phyloP scores from a whole-genome alignment of 2,113 vertebrate species.

The Cercopithecus mona region DNA sequence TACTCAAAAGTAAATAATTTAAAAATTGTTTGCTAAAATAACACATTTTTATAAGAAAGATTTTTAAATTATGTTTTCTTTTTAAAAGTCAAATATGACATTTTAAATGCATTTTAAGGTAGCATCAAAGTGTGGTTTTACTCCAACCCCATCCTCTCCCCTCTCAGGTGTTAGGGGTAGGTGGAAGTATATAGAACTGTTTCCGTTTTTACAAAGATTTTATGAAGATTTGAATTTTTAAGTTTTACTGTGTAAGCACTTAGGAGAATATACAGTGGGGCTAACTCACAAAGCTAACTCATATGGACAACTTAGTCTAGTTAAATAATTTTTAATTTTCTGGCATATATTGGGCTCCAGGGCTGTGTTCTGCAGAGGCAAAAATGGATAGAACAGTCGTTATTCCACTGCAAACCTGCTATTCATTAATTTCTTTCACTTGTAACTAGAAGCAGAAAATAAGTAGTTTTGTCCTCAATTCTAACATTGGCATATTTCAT shows the following conservation, averaged over 20 bases:
- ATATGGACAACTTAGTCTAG: background rate
- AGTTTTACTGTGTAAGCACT: background rate
- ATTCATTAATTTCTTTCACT: slow-evolving; percentile 37
- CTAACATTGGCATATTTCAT: background rate
- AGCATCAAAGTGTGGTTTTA: background rate
- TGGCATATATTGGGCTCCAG: background rate
- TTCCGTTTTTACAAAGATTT: background rate
- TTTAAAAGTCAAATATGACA: background rate
- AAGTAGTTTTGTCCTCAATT: background rate
- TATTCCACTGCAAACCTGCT: slow-evolving; percentile 48
- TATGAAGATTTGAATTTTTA: background rate
- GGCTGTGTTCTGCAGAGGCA: background rate
- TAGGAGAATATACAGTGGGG: background rate
- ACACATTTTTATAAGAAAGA: background rate
- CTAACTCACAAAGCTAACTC: background rate
- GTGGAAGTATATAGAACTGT: background rate
- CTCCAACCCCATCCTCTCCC: too few species aligned
- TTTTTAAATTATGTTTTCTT: background rate
- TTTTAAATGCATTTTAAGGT: slow-evolving; percentile 13
- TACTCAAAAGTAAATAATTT: background rate
- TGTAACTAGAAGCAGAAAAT: slow-evolving; percentile 50
- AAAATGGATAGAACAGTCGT: background rate
- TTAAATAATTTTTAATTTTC: background rate
- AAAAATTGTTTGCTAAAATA: background rate
- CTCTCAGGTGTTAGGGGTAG: background rate